Conservation (phyloP, 2,113 vertebrate genomes). For the Petroica traversi region DNA sequence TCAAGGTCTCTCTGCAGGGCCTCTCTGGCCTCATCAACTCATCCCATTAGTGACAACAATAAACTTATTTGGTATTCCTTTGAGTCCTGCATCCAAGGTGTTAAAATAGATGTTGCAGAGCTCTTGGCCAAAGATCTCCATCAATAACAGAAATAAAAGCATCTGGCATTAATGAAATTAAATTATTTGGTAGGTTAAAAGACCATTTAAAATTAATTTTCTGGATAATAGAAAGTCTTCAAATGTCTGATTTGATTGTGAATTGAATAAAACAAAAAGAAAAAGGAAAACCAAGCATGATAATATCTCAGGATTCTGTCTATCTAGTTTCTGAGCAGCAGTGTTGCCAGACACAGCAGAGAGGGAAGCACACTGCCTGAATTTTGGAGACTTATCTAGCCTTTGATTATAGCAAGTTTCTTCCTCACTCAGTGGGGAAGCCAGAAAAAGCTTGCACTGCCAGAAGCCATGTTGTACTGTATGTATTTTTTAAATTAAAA, state of each 20-base stretch:
- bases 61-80: neutral
- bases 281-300: neutral
- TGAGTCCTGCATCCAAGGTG: neutral
- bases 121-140: neutral
- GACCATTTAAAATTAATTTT: neutral
- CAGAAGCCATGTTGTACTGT: neutral
- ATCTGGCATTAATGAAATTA: neutral
- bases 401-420: neutral
- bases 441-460: neutral
- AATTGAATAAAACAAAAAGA: neutral
- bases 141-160: neutral
- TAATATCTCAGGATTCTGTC: neutral
- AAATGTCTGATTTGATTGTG: neutral
- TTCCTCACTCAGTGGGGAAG: neutral
- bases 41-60: neutral
- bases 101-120: neutral
- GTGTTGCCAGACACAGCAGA: neutral
- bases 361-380: neutral
- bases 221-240: neutral
- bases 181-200: neutral
- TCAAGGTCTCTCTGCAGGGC: neutral
- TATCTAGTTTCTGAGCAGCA: neutral
- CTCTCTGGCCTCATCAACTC: neutral
- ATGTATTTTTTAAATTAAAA: neutral
- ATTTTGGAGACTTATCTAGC: neutral